These are phyloP conservation scores for Caenorhabditis sinica DNA, from an alignment of 2,888 invertebrate species.

Conservation along the genomic window DNA sequence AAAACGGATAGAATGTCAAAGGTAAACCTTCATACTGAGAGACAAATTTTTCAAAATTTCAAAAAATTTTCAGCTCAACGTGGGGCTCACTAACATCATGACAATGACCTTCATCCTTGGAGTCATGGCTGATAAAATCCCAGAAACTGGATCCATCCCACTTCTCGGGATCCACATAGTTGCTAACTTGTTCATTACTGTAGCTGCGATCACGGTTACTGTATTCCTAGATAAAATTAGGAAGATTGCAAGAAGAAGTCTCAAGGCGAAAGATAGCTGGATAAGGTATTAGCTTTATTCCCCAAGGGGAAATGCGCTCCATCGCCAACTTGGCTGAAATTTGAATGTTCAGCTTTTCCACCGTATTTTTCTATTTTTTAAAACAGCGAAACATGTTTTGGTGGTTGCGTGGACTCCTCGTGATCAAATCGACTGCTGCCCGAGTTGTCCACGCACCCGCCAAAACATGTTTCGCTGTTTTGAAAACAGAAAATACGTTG, in stretches of 20 bases:
- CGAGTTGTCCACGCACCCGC: no score
- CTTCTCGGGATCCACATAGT: slow-evolving; percentile 46
- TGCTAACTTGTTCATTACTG: slow-evolving; percentile 32
- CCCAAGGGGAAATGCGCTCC: no score
- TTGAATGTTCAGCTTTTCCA: no score
- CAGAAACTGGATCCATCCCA: slow-evolving; percentile 46
- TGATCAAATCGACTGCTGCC: no score
- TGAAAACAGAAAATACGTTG: no score
- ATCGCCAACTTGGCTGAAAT: no score
- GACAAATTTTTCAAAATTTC: neutral
- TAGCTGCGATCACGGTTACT: slow-evolving; percentile 36
- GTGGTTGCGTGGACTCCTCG: no score
- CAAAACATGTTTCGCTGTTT: no score
- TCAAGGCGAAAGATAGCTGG: no score
- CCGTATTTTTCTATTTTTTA: no score
- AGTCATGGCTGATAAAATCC: slow-evolving; percentile 25
- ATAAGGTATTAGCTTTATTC: neutral
- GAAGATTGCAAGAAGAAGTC: no score
- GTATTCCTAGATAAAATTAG: neutral
- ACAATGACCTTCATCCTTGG: slow-evolving; percentile 7
- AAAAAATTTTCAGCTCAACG: slow-evolving; percentile 27
- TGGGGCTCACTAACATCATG: slow-evolving; percentile 37
- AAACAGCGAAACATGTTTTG: no score
- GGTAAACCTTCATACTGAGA: neutral
- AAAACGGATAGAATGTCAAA: slow-evolving; percentile 43